phyloP scores from a whole-genome alignment of 1,140 invertebrate species.

The Drosophila truncata region DNA sequence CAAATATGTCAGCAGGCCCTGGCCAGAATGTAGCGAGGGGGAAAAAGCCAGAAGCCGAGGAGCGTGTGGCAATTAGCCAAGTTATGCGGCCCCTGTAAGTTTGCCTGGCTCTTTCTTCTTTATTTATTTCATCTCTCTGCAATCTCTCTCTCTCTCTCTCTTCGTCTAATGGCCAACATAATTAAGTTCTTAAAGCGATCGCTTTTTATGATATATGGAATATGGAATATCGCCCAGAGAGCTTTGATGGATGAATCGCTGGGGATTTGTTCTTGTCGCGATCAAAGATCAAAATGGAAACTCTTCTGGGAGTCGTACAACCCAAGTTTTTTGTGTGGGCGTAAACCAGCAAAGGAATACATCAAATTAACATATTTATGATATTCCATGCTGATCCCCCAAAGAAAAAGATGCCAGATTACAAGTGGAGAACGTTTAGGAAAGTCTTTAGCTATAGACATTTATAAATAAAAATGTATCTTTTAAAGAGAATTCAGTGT shows the following conservation, averaged over 20 bases:
- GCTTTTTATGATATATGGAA: constrained; percentile 45
- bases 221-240: constrained; percentile 19
- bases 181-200: constrained; percentile 56
- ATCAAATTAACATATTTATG: constrained; percentile 47
- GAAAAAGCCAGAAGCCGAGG: constrained; percentile 33
- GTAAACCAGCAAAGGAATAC: constrained; percentile 17
- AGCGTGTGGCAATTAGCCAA: constrained; percentile 80
- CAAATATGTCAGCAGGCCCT: constrained; percentile 75
- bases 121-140: constrained; percentile 28
- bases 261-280: constrained; percentile 28
- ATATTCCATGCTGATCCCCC: not conserved
- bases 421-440: not conserved
- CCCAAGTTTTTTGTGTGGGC: constrained; percentile 25
- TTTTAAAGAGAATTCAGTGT: not conserved
- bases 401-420: not conserved
- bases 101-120: constrained; percentile 22
- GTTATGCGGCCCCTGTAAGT: constrained; percentile 66
- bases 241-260: constrained; percentile 23
- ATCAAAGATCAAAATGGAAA: constrained; percentile 35
- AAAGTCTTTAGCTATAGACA: constrained; percentile 1
- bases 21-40: constrained; percentile 6
- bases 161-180: constrained; percentile 48
- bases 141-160: constrained; percentile 22
- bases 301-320: constrained; percentile 7
- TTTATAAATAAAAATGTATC: constrained; percentile 13